phyloP scores from a whole-genome alignment of 37 sponge, comb jelly and placozoan genomes.

The Eunapius fragilis region DNA sequence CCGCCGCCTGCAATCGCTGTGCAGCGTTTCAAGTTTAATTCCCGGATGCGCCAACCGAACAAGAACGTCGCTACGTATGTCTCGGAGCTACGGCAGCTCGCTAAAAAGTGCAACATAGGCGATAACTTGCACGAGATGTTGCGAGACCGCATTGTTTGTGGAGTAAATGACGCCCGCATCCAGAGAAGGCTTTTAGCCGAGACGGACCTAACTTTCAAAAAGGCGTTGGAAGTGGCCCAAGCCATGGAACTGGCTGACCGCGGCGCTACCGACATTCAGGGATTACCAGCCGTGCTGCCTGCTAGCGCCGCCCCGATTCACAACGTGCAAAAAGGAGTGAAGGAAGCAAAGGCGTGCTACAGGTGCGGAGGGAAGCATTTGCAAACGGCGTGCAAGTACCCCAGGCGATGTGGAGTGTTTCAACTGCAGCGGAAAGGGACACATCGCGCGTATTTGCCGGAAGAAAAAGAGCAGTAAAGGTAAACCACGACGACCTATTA shows the following conservation, averaged over 20 bases:
- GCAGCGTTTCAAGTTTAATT: neutral
- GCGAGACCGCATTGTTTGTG: neutral
- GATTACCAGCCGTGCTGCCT: no score
- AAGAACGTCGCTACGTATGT: neutral
- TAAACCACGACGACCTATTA: neutral
- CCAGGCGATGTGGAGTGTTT: neutral
- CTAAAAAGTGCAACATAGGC: neutral
- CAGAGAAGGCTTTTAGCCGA: neutral
- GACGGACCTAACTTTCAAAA: constrained; percentile 7
- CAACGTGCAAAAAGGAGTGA: neutral
- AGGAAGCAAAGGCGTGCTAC: neutral
- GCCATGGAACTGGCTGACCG: neutral
- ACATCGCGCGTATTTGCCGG: neutral
- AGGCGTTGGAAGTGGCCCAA: constrained; percentile 14
- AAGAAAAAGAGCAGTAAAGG: neutral
- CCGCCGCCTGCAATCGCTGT: neutral
- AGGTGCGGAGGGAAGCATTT: neutral
- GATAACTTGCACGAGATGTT: neutral
- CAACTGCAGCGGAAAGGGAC: neutral
- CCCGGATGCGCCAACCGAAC: neutral
- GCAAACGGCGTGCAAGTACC: neutral
- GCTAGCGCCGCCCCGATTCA: no score
- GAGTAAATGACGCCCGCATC: neutral
- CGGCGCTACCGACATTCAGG: no score
- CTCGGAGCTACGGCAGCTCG: neutral